Base-by-base conservation (phyloP, 2,888 invertebrate species). In the Folsomia candida region DNA sequence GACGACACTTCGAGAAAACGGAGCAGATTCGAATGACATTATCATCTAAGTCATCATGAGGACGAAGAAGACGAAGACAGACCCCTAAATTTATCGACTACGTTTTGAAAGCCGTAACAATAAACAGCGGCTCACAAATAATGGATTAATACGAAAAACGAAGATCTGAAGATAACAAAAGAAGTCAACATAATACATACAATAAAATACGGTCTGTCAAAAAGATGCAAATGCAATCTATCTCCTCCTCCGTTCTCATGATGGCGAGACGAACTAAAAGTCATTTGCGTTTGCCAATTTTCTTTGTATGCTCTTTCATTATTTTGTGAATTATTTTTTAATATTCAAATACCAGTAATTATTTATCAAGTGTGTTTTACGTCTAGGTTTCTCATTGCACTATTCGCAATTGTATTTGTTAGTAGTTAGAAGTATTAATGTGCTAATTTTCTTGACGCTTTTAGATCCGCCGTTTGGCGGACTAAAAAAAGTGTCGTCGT, bases 1-100 rank as follows among this genome's bases (percentile, higher is more conserved):
- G 77, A 77, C 18, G 77, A 75, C 26, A 54, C 69, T 24, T 72
- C 73, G 68, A 64, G 74, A 27, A 77, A 77, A 61, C 72, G 77
- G 22, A 65, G 70, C 14, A 29, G 77, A 51, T 73, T 60, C 25
- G 75, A 75, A 58, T 73, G 62, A 62, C 54, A 54, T 54, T 54
- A 54, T 22, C 6, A 18, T 20, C 6, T 4, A n/a, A 54, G 54
- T 25, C 60, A 60, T 60, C 60, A 60, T 60, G 26, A 60, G 26
- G 60, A 60, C 60, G 60, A 60, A 60, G 60, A 60, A 6, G 60
- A 60, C 9, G 60, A 60, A 4, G 25, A 60, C 27, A 27, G 60
- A 60, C 60, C 60, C n/a, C n/a, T 60, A 11, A 60, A 60, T 24
- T 60, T 60, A n/a, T 60, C 60, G 9, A 60, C 60, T 6, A 60